These are phyloP conservation scores for Chymomyza amoena DNA, from an alignment of 2,888 invertebrate species.

Conservation along the genomic window DNA sequence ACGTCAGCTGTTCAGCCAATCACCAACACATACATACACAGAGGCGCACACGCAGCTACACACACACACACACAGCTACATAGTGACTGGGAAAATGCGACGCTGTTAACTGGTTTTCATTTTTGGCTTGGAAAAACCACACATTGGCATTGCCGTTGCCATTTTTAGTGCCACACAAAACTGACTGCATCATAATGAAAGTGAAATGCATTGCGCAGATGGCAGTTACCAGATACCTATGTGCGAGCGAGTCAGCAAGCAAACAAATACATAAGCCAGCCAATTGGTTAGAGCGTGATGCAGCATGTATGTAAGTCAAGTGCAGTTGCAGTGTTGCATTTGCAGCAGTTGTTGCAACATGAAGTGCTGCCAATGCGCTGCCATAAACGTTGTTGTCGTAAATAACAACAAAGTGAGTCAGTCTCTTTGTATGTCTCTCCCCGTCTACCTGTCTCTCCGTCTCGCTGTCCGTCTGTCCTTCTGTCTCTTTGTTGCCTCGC, in stretches of 20 bases:
- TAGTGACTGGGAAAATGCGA: constrained; percentile 53
- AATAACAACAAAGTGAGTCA: constrained; percentile 23
- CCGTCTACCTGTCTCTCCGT: background rate
- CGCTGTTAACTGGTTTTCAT: constrained; percentile 65
- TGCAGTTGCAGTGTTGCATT: constrained; percentile 26
- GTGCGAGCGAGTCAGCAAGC: constrained; percentile 4
- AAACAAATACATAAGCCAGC: background rate
- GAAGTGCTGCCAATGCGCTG: constrained; percentile 38
- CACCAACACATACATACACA: constrained; percentile 24
- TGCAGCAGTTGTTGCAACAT: constrained; percentile 63
- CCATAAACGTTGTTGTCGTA: constrained; percentile 15
- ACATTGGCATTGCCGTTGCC: constrained; percentile 63
- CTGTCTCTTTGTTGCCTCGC: background rate
- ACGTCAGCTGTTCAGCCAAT: constrained; percentile 67
- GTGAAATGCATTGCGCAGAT: constrained; percentile 75
- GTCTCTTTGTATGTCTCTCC: background rate
- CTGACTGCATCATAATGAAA: constrained; percentile 76
- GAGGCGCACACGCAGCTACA: constrained; percentile 8
- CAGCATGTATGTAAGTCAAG: constrained; percentile 56
- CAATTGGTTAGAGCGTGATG: background rate
- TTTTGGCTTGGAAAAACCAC: constrained; percentile 70
- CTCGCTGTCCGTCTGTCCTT: background rate
- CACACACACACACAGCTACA: constrained; percentile 11
- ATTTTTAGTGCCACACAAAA: constrained; percentile 71
- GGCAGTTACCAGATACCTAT: constrained; percentile 65